phyloP scores from a whole-genome alignment of 2,888 invertebrate genomes.

The Andrena dorsata region DNA sequence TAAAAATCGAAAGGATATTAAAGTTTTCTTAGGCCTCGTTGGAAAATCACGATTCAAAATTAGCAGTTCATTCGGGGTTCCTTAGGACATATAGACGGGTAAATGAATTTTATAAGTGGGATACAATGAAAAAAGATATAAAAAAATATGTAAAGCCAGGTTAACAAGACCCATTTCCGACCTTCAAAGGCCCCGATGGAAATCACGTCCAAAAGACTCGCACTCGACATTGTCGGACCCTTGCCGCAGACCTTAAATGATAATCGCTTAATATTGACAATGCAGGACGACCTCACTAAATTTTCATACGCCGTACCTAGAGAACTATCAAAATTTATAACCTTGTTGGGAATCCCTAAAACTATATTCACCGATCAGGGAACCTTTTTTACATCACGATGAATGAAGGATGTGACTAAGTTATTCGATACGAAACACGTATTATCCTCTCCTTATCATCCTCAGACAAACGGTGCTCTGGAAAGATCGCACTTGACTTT shows the following conservation, averaged over 20 bases:
- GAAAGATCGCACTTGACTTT: too few relatives aligned
- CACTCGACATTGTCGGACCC: constrained; percentile 15
- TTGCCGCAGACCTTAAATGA: constrained; percentile 23
- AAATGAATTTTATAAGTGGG: constrained; percentile 30
- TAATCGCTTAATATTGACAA: constrained; percentile 20
- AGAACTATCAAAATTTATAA: constrained; percentile 24
- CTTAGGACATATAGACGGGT: constrained; percentile 22
- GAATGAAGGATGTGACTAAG: constrained; percentile 17
- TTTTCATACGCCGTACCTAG: constrained; percentile 16
- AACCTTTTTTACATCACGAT: constrained; percentile 13
- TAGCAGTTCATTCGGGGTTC: constrained; percentile 30
- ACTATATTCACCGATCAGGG: constrained; percentile 30
- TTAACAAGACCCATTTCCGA: constrained; percentile 23
- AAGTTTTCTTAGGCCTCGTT: constrained; percentile 31
- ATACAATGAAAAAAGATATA: constrained; percentile 23
- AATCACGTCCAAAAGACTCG: constrained; percentile 12
- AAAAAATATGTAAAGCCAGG: constrained; percentile 20
- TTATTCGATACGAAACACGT: constrained; percentile 11
- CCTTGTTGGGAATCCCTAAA: constrained; percentile 30
- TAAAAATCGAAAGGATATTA: constrained; percentile 14
- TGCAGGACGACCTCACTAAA: constrained; percentile 34
- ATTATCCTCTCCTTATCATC: constrained; percentile 26
- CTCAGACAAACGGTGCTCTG: too few relatives aligned
- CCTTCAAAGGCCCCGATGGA: constrained; percentile 21
- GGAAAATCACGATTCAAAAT: background rate